Conservation (phyloP, 2,888 invertebrate species). For the Diarsia dahlii region DNA sequence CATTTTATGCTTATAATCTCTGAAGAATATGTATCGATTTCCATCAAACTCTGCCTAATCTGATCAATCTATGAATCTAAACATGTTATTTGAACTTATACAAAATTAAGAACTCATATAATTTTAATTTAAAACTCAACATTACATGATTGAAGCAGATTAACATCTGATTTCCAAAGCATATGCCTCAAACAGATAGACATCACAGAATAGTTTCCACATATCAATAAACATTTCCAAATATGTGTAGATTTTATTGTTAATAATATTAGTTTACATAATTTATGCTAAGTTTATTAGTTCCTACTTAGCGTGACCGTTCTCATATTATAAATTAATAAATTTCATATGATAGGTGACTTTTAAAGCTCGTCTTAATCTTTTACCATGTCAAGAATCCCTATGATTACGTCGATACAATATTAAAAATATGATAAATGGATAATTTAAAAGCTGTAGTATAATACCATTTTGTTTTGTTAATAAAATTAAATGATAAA, state of each 20-base stretch:
- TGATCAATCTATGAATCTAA: background rate
- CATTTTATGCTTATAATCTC: background rate
- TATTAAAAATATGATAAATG: constrained; percentile 51
- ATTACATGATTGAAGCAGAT: constrained; percentile 11
- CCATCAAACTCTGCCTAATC: background rate
- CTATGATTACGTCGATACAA: constrained; percentile 57
- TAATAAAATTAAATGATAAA: constrained; percentile 21
- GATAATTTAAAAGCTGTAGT: constrained; percentile 27
- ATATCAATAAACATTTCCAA: constrained; percentile 54
- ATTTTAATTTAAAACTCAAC: background rate
- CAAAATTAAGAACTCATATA: background rate
- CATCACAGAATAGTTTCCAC: constrained; percentile 35
- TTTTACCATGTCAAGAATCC: constrained; percentile 54
- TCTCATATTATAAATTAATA: constrained; percentile 59
- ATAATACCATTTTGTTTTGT: constrained; percentile 33
- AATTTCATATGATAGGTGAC: constrained; percentile 46
- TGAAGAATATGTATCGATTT: background rate
- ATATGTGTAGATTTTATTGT: constrained; percentile 52
- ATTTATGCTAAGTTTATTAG: constrained; percentile 62
- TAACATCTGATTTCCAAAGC: constrained; percentile 26
- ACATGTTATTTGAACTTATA: background rate
- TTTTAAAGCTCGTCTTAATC: constrained; percentile 59
- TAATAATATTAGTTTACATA: constrained; percentile 55
- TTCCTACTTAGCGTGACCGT: constrained; percentile 60
- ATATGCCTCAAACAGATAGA: constrained; percentile 34